Evolutionary conservation across 1,140 invertebrate species (phyloP), one percentile per base, ranked within the genome.

Genomic region (Glomeris maerens): DNA sequence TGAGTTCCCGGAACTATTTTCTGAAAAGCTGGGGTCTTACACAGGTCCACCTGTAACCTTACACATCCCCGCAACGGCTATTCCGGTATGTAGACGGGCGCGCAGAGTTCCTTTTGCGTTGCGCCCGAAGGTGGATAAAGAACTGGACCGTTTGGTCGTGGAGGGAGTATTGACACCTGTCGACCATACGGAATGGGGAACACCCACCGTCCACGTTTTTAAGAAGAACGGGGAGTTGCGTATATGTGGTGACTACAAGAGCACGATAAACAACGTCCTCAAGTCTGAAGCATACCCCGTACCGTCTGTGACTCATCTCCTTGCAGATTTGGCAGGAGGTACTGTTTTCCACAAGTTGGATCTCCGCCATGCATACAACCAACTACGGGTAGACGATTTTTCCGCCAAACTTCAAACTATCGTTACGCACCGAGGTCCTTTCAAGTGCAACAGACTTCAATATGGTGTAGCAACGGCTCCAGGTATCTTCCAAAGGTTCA

Each of bases 351-450:
- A 50, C 0, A 62, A 62, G 39, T 21, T 64, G 2, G 56, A 62
- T 46, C n/a, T 64, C n/a, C 17, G 39, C 2, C 23, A 52, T 27
- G 55, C 53, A 2, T 60, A 60, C 47, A 51, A 44, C 27, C 59
- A 60, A 23, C 10, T 60, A 5, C 25, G 29, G 45, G 13, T 58
- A 10, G 52, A 57, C 1, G 22, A 54, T 17, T 13, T 13, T 4
- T 53, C 49, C 2, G 2, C 40, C 22, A 25, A 55, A 29, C 49
- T 50, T 21, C 26, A 49, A 1, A 55, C 55, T 0, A 59, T 64
- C 4, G 62, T 60, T 31, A 63, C 60, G 28, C 60, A 56, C 25
- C 49, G 42, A 22, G 59, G 62, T 49, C 27, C 54, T 25, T 22
- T 20, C 27, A n/a, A 13, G 1, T 31, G 42, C 38, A 47, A 22